Evolutionary conservation across 2,888 invertebrate genomes (phyloP).

Genomic region (Eupithecia vulgata): DNA sequence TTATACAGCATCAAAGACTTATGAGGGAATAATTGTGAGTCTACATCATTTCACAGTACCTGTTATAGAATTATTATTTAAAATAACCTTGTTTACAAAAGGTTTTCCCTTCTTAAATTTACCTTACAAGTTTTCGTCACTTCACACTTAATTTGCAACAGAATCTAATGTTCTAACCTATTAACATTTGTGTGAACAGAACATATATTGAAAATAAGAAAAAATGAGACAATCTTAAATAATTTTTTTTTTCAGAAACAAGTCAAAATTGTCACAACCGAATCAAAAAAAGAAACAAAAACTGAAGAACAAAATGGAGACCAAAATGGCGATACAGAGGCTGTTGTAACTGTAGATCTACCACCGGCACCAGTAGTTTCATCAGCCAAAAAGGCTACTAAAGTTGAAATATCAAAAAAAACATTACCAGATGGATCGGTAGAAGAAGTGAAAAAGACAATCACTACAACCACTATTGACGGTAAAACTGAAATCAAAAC

Average conservation of each 20-base stretch:
- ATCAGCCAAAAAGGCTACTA: conserved; percentile 74
- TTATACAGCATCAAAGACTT: conserved; percentile 66
- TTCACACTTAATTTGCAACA: neutral
- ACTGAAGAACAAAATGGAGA: conserved; percentile 66
- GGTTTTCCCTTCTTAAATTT: neutral
- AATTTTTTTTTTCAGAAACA: conserved; percentile 68
- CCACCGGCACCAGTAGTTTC: conserved; percentile 73
- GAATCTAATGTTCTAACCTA: conserved; percentile 3
- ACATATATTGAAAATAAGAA: neutral
- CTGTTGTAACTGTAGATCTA: conserved; percentile 69
- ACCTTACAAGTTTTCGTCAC: neutral
- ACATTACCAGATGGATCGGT: conserved; percentile 71
- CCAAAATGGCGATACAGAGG: conserved; percentile 67
- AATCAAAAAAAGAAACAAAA: conserved; percentile 64
- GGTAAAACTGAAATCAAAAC: conserved; percentile 76
- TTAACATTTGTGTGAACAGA: neutral
- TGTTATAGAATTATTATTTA: neutral
- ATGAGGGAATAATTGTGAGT: conserved; percentile 65
- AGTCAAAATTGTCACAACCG: conserved; percentile 67
- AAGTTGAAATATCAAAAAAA: conserved; percentile 73
- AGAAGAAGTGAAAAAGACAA: conserved; percentile 76
- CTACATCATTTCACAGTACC: conserved; percentile 29
- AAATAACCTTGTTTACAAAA: neutral
- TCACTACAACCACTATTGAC: conserved; percentile 74
- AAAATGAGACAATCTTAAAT: neutral